Conservation (phyloP, 2,113 vertebrate species). For the Halichoeres trimaculatus region DNA sequence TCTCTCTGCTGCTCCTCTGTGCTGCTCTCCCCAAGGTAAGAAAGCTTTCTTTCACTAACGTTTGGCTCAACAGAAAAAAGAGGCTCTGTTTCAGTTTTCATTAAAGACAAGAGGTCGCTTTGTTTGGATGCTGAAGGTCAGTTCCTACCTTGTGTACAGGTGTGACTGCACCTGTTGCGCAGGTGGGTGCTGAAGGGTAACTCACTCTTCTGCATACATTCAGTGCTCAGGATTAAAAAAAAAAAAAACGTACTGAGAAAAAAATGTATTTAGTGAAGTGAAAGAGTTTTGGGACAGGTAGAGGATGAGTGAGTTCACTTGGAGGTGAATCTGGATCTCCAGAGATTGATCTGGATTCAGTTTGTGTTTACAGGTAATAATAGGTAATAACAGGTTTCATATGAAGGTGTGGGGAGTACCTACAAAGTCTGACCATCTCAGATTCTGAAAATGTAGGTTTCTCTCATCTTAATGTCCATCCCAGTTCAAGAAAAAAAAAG, state of each 20-base stretch:
- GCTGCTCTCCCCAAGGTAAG: slow-evolving; percentile 60
- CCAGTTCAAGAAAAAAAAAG: too few species aligned
- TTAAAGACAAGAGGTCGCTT: not conserved
- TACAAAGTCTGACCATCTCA: not conserved
- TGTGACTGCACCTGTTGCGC: slow-evolving; percentile 68
- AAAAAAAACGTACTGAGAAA: too few species aligned
- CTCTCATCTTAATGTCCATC: too few species aligned
- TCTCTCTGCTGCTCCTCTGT: slow-evolving; percentile 34
- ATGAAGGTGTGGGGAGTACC: too few species aligned
- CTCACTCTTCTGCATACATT: not conserved
- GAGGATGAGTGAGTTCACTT: too few species aligned
- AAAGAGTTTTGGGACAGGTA: too few species aligned
- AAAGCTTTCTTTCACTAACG: not conserved
- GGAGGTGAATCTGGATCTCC: slow-evolving; percentile 4
- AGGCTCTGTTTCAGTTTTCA: too few species aligned
- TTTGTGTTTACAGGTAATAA: slow-evolving; percentile 3
- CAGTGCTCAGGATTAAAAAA: too few species aligned
- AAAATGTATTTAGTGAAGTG: too few species aligned
- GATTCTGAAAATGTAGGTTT: not conserved
- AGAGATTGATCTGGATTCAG: slow-evolving; percentile 33
- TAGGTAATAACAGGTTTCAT: too few species aligned
- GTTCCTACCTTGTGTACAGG: not conserved
- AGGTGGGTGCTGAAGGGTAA: not conserved
- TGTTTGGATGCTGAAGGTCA: not conserved
- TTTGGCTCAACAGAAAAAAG: not conserved